Evolutionary conservation across 2,113 vertebrate species (phyloP), one percentile per base, ranked within the genome.

Genomic region (Mormoops blainvillei): DNA sequence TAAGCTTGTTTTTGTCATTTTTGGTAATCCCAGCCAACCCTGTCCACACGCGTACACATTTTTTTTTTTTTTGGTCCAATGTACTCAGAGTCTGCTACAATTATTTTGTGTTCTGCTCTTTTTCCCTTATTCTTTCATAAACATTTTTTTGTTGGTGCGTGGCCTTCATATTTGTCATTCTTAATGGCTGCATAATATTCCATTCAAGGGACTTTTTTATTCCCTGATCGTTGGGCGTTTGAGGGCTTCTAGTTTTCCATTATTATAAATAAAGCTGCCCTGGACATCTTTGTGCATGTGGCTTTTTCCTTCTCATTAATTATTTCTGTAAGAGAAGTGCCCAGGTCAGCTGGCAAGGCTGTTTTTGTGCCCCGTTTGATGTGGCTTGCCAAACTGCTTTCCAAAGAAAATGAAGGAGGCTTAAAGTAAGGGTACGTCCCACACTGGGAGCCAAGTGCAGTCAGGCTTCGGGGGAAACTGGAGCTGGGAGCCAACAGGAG

Each of bases 181-280:
- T 97, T 98, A 96, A 94, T 94, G 95, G 89, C 96, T 96, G 89
- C 43, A 26, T 98, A 97, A 56, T 98, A 98, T 96, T 98, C 96
- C 97, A 50, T 41, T 71, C 36, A 6, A 6, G 76, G 71, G n/a
- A 67, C 13, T 45, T 54, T 48, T 43, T 88, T 77, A 13, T 54
- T 90, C 48, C 67, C 65, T 77, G 52, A 73, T 81, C 33, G 0
- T 18, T 2, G 24, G 26, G 61, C 20, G 5, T 91, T 71, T 67
- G 83, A 81, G 67, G 90, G 5, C 36, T 67, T 86, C 93, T 76
- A 67, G 45, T 70, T 56, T 86, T 43, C 65, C 85, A 41, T 94
- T 77, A 52, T 87, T 81, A 81, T 96, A 95, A 92, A 88, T 74
- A 85, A 92, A 76, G 28, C 71, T 76, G 65, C 33, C 18, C 3